Conservation (phyloP, 2,797 vertebrate genomes). For the Calcarius lapponicus region DNA sequence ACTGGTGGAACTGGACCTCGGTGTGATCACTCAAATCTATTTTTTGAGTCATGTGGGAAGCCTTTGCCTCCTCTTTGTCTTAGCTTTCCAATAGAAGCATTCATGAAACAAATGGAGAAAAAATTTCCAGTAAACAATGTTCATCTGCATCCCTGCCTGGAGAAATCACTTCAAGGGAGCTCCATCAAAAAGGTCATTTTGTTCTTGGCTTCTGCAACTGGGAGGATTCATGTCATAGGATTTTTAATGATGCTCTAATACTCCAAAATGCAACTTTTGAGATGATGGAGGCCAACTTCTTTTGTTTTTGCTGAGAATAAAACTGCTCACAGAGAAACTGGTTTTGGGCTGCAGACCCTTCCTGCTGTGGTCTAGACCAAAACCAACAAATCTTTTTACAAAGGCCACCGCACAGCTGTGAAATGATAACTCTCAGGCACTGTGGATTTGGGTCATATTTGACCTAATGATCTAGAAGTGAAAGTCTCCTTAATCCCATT, state of each 20-base stretch:
- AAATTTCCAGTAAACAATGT: accelerated
- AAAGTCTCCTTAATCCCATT: constrained; percentile 55
- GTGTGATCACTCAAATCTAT: neutral
- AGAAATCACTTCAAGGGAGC: neutral
- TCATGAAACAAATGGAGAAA: neutral
- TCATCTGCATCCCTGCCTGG: neutral
- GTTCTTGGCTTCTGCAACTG: neutral
- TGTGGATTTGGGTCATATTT: constrained; percentile 33
- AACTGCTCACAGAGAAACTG: neutral
- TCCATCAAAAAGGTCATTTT: neutral
- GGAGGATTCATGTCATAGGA: neutral
- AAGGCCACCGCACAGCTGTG: constrained; percentile 27
- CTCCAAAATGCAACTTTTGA: neutral
- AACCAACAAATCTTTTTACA: constrained; percentile 24
- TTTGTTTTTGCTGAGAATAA: neutral
- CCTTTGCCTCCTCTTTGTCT: neutral
- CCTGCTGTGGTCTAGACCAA: constrained; percentile 5
- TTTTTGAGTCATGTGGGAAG: neutral
- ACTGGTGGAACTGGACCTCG: neutral
- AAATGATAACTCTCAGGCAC: constrained; percentile 37
- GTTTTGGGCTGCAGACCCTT: neutral
- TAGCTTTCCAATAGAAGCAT: neutral
- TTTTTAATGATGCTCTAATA: neutral
- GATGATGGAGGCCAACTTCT: neutral
- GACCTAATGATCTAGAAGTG: constrained; percentile 50